Conservation (phyloP, 2,888 invertebrate species). For the Epistrophe eligans region DNA sequence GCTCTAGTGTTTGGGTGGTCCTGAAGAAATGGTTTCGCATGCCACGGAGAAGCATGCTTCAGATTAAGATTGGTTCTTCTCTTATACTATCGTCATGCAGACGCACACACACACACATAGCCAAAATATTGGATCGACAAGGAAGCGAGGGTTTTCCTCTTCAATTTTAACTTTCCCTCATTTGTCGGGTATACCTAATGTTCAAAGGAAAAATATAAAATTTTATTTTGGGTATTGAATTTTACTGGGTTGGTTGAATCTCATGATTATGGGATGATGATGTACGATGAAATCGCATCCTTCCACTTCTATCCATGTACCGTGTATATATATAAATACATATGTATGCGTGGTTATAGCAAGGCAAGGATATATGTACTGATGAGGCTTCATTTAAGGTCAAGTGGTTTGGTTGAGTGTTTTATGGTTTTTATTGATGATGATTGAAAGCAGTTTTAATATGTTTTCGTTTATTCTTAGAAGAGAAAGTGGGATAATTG, state of each 20-base stretch:
- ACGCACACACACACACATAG: conserved; percentile 1
- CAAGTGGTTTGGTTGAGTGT: conserved; percentile 66
- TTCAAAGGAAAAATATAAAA: conserved; percentile 54
- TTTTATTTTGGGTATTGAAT: conserved; percentile 70
- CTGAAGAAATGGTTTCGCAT: conserved; percentile 47
- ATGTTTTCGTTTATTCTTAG: conserved; percentile 26
- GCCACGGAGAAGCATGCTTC: conserved; percentile 54
- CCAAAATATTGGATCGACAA: conserved; percentile 70
- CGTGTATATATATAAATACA: conserved; percentile 34
- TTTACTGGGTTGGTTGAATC: conserved; percentile 71
- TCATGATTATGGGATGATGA: conserved; percentile 72
- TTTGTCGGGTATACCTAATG: conserved; percentile 5
- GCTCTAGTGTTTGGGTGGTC: conserved; percentile 36
- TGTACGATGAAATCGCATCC: conserved; percentile 54
- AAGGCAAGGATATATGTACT: background rate
- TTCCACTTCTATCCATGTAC: background rate
- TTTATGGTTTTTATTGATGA: conserved; percentile 63
- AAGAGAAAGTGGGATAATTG: conserved; percentile 32
- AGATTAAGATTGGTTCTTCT: conserved; percentile 66
- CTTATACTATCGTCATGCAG: background rate
- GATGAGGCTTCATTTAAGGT: conserved; percentile 43
- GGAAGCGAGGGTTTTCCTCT: conserved; percentile 30
- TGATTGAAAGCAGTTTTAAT: conserved; percentile 47
- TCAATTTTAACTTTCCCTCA: conserved; percentile 26
- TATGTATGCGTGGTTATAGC: background rate